Conservation (phyloP, 2,113 vertebrate genomes). For the Bubo blakistoni region DNA sequence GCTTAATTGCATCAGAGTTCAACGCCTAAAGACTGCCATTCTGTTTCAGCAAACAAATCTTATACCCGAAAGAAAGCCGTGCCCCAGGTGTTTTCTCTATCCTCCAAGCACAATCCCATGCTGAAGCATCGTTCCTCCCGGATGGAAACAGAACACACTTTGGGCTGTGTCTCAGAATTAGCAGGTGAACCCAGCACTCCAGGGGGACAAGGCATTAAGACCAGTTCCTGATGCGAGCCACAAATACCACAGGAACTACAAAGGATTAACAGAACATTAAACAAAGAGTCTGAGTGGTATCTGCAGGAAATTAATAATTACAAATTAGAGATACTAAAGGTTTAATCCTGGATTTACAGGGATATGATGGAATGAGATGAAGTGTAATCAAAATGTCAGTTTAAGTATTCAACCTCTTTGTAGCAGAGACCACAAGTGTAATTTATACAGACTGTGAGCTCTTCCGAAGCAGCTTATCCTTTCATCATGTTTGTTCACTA, state of each 20-base stretch:
- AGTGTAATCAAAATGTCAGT: slow-evolving; percentile 5
- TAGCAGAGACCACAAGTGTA: background rate
- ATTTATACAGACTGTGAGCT: background rate
- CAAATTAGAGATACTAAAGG: background rate
- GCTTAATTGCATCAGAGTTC: background rate
- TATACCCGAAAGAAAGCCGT: background rate
- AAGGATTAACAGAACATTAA: background rate
- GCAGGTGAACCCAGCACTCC: background rate
- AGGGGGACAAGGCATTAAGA: background rate
- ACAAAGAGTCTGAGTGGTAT: background rate
- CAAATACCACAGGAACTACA: background rate
- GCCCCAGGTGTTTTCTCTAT: background rate
- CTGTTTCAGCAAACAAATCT: background rate
- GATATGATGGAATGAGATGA: background rate
- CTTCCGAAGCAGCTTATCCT: background rate
- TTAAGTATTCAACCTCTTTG: background rate
- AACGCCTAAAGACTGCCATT: background rate
- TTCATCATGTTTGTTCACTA: background rate
- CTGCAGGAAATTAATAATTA: slow-evolving; percentile 38
- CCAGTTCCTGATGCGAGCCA: background rate
- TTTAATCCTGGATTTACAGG: slow-evolving; percentile 24
- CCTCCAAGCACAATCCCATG: background rate
- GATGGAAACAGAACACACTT: background rate
- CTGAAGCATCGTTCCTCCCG: background rate
- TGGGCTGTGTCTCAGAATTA: background rate